Base-by-base conservation (phyloP, 2,113 vertebrate species). In the Aramus guarauna region DNA sequence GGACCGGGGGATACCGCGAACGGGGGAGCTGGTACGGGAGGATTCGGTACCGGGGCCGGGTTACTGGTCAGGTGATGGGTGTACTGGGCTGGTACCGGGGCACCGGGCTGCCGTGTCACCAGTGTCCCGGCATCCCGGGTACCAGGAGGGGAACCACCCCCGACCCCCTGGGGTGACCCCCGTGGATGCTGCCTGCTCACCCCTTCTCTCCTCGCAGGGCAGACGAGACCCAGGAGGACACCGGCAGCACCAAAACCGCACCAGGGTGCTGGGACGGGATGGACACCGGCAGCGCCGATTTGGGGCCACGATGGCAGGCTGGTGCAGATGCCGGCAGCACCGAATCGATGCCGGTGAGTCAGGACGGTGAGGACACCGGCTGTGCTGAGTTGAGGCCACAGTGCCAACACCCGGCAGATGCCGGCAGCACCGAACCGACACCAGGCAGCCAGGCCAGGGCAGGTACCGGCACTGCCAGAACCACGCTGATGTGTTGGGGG, bases 361-460 rank as follows among this genome's bases (percentile, higher is more conserved):
- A 23, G 30, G 53, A n/a, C 1, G 1, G 52, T 8, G 53, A n/a
- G 29, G 45, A 32, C 45, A 26, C 21, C 5, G 1, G 52, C 34
- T 18, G 12, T 6, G 15, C 50, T 14, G 1, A 18, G 34, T 22
- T 16, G 48, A 43, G 26, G 34, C 41, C 52, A 56, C 26, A 4
- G 6, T 30, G 39, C 52, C 39, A 24, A 11, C 12, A 5, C 34
- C 41, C 1, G 8, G 52, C 32, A 84, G 74, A 53, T 90, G 95
- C 78, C 92, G 95, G 78, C 95, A 60, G 86, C 86, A 86, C 88
- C 96, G 94, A 72, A 96, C 91, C 2, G 94, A 82, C 32, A 80
- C 95, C 84, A 64, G 85, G 58, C 96, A 95, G 73, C 58, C 73
- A 1, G 97, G 96, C 39, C n/a, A 24, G 27, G n/a, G 22, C 45